Evolutionary conservation across 92 coral and sea anemone genomes (phyloP).

Genomic region (Parazoanthus darwini): DNA sequence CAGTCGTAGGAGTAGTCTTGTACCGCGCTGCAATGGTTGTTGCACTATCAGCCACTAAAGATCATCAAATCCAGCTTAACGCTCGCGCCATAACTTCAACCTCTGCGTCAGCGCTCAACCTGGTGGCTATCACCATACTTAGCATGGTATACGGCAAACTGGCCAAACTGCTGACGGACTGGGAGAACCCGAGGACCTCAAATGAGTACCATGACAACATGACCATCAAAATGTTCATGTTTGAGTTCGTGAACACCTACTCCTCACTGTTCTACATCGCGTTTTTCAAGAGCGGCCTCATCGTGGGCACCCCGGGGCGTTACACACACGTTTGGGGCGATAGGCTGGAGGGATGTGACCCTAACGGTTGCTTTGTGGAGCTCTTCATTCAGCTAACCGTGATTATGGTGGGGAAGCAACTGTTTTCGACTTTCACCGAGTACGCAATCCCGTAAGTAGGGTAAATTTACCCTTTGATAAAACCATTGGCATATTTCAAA

Average conservation of each 20-base stretch:
- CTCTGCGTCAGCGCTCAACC: slow-evolving; percentile 48
- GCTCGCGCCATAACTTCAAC: slow-evolving; percentile 76
- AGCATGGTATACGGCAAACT: slow-evolving; percentile 78
- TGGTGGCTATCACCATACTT: slow-evolving; percentile 76
- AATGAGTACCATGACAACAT: slow-evolving; percentile 79
- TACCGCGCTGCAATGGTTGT: slow-evolving; percentile 93
- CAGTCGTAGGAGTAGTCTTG: slow-evolving; percentile 86
- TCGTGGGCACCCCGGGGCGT: too few relatives aligned
- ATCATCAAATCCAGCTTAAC: slow-evolving; percentile 71
- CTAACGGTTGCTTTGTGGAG: too few relatives aligned
- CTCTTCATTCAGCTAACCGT: slow-evolving; percentile 9
- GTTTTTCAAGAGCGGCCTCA: slow-evolving; percentile 43
- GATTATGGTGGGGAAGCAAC: slow-evolving; percentile 90
- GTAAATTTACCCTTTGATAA: background rate
- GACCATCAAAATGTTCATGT: slow-evolving; percentile 89
- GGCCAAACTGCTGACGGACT: slow-evolving; percentile 82
- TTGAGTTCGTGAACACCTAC: slow-evolving; percentile 92
- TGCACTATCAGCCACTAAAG: slow-evolving; percentile 74
- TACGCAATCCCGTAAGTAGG: slow-evolving; percentile 72
- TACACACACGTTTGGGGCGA: too few relatives aligned
- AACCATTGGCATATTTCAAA: too few relatives aligned
- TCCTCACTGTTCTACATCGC: slow-evolving; percentile 95
- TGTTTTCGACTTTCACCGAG: slow-evolving; percentile 49
- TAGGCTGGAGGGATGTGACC: too few relatives aligned
- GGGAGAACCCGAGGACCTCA: slow-evolving; percentile 96